Evolutionary conservation across 2,113 vertebrate species (phyloP).

Genomic region (Ahaetulla prasina): DNA sequence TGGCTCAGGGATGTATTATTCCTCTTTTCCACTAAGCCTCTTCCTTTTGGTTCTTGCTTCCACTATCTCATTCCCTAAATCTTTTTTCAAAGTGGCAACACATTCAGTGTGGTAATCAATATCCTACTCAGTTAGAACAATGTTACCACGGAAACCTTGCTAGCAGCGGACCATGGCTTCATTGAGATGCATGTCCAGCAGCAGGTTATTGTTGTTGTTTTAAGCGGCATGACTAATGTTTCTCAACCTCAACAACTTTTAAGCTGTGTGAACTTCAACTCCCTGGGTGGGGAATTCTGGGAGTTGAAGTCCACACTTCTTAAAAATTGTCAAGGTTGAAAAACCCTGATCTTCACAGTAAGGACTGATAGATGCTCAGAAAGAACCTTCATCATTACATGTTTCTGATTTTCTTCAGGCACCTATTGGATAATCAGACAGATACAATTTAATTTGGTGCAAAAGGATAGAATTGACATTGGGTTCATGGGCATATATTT

Average conservation of each 20-base stretch:
- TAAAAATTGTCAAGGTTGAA: not conserved
- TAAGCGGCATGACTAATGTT: slow-evolving; percentile 35
- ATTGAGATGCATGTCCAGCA: slow-evolving; percentile 52
- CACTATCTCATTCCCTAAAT: slow-evolving; percentile 49
- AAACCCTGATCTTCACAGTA: slow-evolving; percentile 35
- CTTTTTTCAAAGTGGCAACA: slow-evolving; percentile 56
- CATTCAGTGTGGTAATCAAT: slow-evolving; percentile 69
- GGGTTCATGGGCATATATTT: slow-evolving; percentile 60
- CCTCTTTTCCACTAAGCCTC: not conserved
- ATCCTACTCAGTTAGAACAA: slow-evolving; percentile 67
- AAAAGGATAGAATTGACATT: slow-evolving; percentile 59
- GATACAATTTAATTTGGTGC: slow-evolving; percentile 53
- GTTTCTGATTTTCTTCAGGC: slow-evolving; percentile 51
- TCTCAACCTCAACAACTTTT: not conserved
- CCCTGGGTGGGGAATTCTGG: not conserved
- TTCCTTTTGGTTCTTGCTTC: slow-evolving; percentile 3
- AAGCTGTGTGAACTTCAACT: not conserved
- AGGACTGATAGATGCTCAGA: slow-evolving; percentile 34
- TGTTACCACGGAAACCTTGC: slow-evolving; percentile 62
- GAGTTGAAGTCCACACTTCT: not conserved
- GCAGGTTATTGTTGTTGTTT: slow-evolving; percentile 2
- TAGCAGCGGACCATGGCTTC: slow-evolving; percentile 44
- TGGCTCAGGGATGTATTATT: not conserved
- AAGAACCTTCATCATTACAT: slow-evolving; percentile 43
- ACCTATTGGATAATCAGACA: slow-evolving; percentile 55